Base-by-base conservation (phyloP, 1,140 invertebrate genomes). In the Hycleus cichorii region DNA sequence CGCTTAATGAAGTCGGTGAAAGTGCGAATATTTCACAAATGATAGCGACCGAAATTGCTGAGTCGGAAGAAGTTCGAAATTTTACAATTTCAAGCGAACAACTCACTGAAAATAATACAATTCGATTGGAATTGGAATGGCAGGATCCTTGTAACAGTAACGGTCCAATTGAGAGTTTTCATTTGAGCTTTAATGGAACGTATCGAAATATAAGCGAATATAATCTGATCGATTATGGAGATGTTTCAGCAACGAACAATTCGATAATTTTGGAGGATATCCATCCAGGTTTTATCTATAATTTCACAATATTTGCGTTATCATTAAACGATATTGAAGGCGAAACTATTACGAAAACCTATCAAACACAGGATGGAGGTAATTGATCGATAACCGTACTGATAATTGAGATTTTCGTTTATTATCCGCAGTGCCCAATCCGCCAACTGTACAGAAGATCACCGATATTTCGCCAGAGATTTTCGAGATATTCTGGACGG, bases 321-420 rank as follows among this genome's bases (percentile, higher is more conserved):
- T 64, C 49, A 42, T 47, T 56, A 42, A 39, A 54, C n/a, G 54
- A 42, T 43, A 49, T 18, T 10, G 56, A 38, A 46, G 24, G 9
- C 8, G 7, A 11, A 24, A 45, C 44, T 9, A 38, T 10, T 9
- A 12, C 24, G 5, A 47, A 24, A 38, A n/a, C 8, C 8, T 58
- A 67, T 42, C 49, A n/a, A 11, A 46, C 65, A 27, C 59, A 56
- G 7, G 57, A 65, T 48, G 69, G 65, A 46, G 62, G 66, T 68
- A 49, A 55, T 57, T 57, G 4, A 4, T 25, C 2, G 26, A 53
- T 43, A 18, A 32, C 7, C 32, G 7, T 7, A 32, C 4, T 7
- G 32, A 32, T 32, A 5, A 32, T 32, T 32, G 32, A 32, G 32
- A 32, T 32, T 32, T 32, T 32, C 7, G 32, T 4, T 4, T 32